Evolutionary conservation across 2,888 invertebrate species (phyloP), one percentile per base, ranked within the genome.

Genomic region (Tipula confusa): DNA sequence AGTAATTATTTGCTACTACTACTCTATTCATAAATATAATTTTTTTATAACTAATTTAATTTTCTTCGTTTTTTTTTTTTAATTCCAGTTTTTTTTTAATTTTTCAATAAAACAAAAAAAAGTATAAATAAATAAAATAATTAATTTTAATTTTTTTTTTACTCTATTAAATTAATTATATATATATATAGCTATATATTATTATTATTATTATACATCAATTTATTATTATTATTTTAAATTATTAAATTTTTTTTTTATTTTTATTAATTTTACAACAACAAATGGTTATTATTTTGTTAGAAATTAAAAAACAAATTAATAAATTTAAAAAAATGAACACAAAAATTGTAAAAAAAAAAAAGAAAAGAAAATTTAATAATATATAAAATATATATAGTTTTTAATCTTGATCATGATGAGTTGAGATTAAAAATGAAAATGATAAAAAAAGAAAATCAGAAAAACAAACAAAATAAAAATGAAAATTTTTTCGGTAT

Each of bases 141-240:
- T 43, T 43, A 64, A 64, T 64, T 64, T 64, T 64, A 64, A 64
- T 64, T 64, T 64, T 43, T n/a, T n/a, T 64, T 64, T 64, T 64
- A 64, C 64, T 64, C 64, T 64, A 64, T 64, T 64, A 64, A 64
- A 64, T 64, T 64, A 64, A 64, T 64, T 64, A 64, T 64, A 64
- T 64, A 43, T 38, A 38, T 13, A 38, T 64, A n/a, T n/a, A n/a
- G n/a, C n/a, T n/a, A n/a, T n/a, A n/a, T n/a, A n/a, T n/a, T n/a
- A n/a, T n/a, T n/a, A 64, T 64, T 64, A 64, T 64, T 64, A 64
- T 64, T 64, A 64, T 64, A 64, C 64, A 64, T 64, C 64, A 64
- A 64, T 64, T 64, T 64, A 64, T 64, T 64, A 64, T 43, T 43
- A 43, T 64, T 64, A 64, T 64, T 64, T 64, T 24, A 64, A 64